Conservation (phyloP, 2,113 vertebrate species). For the Nannobrachium achirus region DNA sequence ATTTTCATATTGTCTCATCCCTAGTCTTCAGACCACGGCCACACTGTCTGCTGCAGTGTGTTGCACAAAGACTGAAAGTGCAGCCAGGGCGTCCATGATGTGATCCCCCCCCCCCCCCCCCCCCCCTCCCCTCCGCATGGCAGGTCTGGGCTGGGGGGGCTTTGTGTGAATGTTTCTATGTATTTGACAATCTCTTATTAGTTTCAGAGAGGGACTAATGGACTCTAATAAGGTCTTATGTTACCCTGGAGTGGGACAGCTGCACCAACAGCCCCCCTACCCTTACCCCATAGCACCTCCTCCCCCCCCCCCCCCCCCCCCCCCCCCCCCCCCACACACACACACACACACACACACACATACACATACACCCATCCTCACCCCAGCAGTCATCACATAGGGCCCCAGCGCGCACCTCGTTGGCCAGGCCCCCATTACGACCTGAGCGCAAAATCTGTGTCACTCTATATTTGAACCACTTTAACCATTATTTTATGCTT, state of each 20-base stretch:
- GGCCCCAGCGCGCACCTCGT: constrained; percentile 57
- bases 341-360: neutral
- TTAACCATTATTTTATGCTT: too few relatives aligned
- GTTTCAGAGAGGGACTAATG: constrained; percentile 85
- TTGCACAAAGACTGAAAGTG: too few relatives aligned
- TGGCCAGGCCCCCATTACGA: constrained; percentile 72
- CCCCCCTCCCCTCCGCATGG: constrained; percentile 51
- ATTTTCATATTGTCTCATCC: too few relatives aligned
- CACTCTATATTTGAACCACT: too few relatives aligned
- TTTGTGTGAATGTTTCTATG: constrained; percentile 84
- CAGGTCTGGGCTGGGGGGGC: constrained; percentile 65
- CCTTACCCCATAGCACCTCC: constrained; percentile 24
- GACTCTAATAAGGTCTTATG: constrained; percentile 89
- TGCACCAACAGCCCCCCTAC: constrained; percentile 81
- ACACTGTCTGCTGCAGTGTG: too few relatives aligned
- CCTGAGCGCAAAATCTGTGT: too few relatives aligned
- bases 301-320: constrained; percentile 14
- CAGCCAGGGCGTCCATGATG: too few relatives aligned
- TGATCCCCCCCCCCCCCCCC: too few relatives aligned
- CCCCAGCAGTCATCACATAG: constrained; percentile 58
- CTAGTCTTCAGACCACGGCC: too few relatives aligned
- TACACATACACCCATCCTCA: constrained; percentile 18
- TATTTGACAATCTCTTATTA: constrained; percentile 89
- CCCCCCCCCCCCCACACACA: constrained; percentile 28
- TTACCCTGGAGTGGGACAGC: constrained; percentile 87